Evolutionary conservation across 2,888 invertebrate genomes (phyloP).

Genomic region (Rhagophthalmus giganteus): DNA sequence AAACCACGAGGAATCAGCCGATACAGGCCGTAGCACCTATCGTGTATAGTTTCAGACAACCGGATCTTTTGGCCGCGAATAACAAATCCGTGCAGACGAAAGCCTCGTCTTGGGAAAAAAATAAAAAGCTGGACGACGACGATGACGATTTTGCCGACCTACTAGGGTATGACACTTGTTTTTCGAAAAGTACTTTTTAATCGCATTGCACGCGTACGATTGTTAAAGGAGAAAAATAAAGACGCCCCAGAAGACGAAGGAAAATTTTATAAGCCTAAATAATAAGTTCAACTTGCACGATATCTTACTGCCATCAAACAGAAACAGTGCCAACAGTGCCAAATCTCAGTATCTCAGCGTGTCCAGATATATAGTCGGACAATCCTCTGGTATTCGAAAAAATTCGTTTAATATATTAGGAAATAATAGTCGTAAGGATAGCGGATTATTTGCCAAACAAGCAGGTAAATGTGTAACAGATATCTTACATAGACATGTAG

Average conservation of each 20-base stretch:
- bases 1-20: conserved; percentile 47
- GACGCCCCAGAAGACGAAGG: conserved; percentile 48
- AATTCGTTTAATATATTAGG: conserved; percentile 43
- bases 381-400: conserved; percentile 45
- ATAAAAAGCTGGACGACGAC: conserved; percentile 51
- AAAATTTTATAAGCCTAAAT: conserved; percentile 55
- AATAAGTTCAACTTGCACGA: conserved; percentile 57
- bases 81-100: conserved; percentile 24
- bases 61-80: conserved; percentile 50
- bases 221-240: conserved; percentile 51
- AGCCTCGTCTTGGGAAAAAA: conserved; percentile 45
- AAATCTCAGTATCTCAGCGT: conserved; percentile 79
- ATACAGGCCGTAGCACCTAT: conserved; percentile 52
- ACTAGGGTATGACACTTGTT: conserved; percentile 74
- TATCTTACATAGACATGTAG: too few species aligned
- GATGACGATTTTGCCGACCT: conserved; percentile 73
- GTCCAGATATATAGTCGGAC: conserved; percentile 76
- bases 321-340: conserved; percentile 56
- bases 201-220: too few species aligned
- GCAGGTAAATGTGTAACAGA: conserved; percentile 9
- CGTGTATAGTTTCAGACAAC: conserved; percentile 53
- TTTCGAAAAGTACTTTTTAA: too few species aligned
- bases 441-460: conserved; percentile 36
- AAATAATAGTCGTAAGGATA: conserved; percentile 37
- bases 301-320: conserved; percentile 51